A percentile compares a stretch with the other conserved stretches of the same genome.
Conservation (phyloP, 2,888 invertebrate species). For the Agelastica alni region DNA sequence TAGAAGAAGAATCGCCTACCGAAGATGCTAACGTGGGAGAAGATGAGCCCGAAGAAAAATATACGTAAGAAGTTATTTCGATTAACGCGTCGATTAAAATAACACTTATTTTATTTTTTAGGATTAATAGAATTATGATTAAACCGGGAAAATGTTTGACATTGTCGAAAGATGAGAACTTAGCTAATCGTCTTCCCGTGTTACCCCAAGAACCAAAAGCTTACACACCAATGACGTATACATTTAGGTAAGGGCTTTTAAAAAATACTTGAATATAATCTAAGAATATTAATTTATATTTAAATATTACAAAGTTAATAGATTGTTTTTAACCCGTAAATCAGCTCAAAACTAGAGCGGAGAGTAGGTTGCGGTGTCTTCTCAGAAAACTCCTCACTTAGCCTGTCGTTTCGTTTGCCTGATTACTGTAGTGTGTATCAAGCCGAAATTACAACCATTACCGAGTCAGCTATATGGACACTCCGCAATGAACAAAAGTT, state of each 20-base stretch:
- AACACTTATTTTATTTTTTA: slow-evolving; percentile 14
- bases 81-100: background rate
- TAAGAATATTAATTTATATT: no score
- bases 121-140: slow-evolving; percentile 35
- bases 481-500: no score
- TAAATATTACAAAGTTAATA: no score
- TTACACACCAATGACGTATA: slow-evolving; percentile 49
- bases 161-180: background rate
- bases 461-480: no score
- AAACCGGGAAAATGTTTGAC: slow-evolving; percentile 32
- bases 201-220: slow-evolving; percentile 31
- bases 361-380: no score
- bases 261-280: no score
- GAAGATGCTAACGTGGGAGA: background rate
- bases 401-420: no score
- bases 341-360: no score
- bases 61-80: background rate
- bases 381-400: no score
- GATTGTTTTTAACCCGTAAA: no score
- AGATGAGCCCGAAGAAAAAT: background rate
- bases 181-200: slow-evolving; percentile 26
- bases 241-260: slow-evolving; percentile 29
- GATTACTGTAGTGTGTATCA: no score
- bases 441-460: no score
- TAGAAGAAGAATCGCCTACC: background rate